Base-by-base conservation (phyloP, 2,888 invertebrate genomes). In the Alentia gelatinosa region DNA sequence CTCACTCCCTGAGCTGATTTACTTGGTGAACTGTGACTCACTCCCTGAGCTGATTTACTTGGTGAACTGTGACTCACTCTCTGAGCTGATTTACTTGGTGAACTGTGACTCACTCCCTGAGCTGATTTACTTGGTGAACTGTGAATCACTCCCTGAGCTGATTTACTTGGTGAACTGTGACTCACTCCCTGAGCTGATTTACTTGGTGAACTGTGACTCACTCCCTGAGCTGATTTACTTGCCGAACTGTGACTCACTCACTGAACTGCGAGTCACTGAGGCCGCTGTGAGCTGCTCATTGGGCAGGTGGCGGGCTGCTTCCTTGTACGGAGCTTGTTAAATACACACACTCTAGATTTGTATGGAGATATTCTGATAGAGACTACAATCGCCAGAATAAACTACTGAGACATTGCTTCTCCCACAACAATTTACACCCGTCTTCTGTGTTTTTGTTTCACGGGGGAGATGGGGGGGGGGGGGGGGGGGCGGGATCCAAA, bases 281-380 rank as follows among this genome's bases (percentile, higher is more conserved):
- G 68, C 23, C n/a, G 4, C n/a, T 30, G 68, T 1, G 30, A 9
- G 68, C 39, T 35, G 23, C 7, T 56, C 3, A n/a, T 19, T 9
- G 5, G 19, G 47, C 19, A n/a, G n/a, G 19, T 3, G 56, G 39
- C 23, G 39, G 79, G 35, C 4, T 79, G 79, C 39, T 39, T 19
- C 79, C 79, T 86, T 47, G 50, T 42, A 86, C 23, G 23, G 19
- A 42, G 35, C 42, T 86, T 47, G 86, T 42, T 86, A 86, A 47
- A 86, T 83, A 86, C 47, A 47, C 50, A 86, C 47, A 86, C 50
- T 47, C 50, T 86, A 86, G 42, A 50, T 86, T 86, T 86, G 86
- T 86, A 86, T 79, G 79, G 39, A 79, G 79, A 79, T 79, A 79
- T 79, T 79, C 79, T 79, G 79, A 79, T 79, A 79, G n/a, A n/a